Evolutionary conservation across 1,140 invertebrate genomes (phyloP), one percentile per base, ranked within the genome.

Genomic region (Ceratina japonica): DNA sequence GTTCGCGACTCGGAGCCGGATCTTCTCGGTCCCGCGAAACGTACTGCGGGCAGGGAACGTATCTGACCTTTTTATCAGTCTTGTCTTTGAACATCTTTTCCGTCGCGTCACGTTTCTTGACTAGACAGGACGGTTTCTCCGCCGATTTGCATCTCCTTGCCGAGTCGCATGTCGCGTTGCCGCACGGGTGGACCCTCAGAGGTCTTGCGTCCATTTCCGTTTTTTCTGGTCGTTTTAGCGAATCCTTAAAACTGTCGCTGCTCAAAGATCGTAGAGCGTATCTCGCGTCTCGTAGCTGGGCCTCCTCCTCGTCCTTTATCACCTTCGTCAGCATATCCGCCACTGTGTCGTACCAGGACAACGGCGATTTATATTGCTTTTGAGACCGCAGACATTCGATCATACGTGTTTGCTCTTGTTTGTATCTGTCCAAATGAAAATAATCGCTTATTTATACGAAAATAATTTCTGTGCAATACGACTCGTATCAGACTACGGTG

Each of bases 331-430:
- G 64, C 89, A 90, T 90, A 15, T 82, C 78, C 64, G 85, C 77
- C 16, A 89, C 71, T 64, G 89, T 74, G 13, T 83, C 70, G 61
- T 88, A 88, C 87, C 89, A 89, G n/a, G 75, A 22, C 12, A 86
- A 52, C 56, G 81, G 62, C 7, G 88, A 87, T 63, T 82, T 80
- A 15, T 86, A 89, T 0, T 63, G 27, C 56, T 84, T 87, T 1
- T 76, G 71, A 3, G n/a, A 82, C 22, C 81, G 52, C 31, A 90
- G 71, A 16, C 56, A 56, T 59, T 82, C 54, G 18, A 88, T 83
- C 62, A 73, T 81, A 70, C 83, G 83, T 24, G 65, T 65, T 82
- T 90, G 87, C 59, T 90, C 88, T 37, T 71, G 56, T 0, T 76
- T 69, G n/a, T 89, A 90, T 74, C 88, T 90, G 52, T 64, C 18